phyloP scores from a whole-genome alignment of 92 coral and sea anemone species.

The Bergia sp. region DNA sequence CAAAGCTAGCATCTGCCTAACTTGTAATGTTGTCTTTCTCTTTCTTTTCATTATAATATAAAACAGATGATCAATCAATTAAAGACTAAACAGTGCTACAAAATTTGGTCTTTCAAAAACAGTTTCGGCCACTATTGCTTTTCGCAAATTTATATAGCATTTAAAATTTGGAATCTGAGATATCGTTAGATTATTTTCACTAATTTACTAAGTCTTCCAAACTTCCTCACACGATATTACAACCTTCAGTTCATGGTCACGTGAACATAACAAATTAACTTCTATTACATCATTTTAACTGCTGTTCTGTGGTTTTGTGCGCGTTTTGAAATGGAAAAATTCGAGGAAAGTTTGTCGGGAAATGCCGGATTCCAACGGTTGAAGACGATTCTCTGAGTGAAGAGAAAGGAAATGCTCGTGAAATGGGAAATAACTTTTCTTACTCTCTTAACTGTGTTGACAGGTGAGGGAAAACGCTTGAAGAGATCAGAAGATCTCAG shows the following conservation, averaged over 20 bases:
- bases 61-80: too few species aligned
- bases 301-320: background rate
- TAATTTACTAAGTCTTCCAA: background rate
- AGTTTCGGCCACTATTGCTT: too few species aligned
- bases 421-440: constrained; percentile 27
- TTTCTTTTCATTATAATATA: too few species aligned
- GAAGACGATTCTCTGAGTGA: background rate
- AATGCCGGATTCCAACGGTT: background rate
- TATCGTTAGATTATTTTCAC: background rate
- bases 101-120: too few species aligned
- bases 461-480: constrained; percentile 43
- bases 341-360: background rate
- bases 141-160: too few species aligned
- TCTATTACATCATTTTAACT: constrained; percentile 29
- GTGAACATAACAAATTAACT: constrained; percentile 10
- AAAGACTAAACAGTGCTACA: too few species aligned
- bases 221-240: constrained; percentile 27
- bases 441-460: constrained; percentile 4
- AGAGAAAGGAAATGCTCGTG: constrained; percentile 27
- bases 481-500: constrained; percentile 16
- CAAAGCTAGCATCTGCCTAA: background rate
- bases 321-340: background rate
- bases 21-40: background rate
- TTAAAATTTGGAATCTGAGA: background rate
- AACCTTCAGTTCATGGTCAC: constrained; percentile 5